Conservation (phyloP, 2,113 vertebrate genomes). For the Rattus rattus region DNA sequence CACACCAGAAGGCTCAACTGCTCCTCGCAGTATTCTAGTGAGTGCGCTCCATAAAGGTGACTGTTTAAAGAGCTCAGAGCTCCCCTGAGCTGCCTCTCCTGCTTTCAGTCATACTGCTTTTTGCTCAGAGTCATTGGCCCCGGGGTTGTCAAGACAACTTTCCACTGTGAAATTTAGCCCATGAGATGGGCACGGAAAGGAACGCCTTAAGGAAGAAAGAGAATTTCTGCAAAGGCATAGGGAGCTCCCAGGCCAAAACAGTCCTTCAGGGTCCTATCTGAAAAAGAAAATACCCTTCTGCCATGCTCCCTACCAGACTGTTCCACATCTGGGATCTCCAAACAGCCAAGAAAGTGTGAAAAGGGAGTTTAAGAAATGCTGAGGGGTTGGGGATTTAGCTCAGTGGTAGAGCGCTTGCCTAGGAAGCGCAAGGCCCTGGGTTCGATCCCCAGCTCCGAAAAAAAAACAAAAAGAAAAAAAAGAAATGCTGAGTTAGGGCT, state of each 20-base stretch:
- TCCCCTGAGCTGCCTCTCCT: not conserved
- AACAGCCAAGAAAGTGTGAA: not conserved
- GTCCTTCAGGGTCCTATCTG: not conserved
- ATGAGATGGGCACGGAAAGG: not conserved
- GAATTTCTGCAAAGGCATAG: not conserved
- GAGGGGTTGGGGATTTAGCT: too few relatives aligned
- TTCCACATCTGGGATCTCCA: too few relatives aligned
- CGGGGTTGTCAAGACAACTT: slow-evolving; percentile 9
- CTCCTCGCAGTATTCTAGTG: not conserved
- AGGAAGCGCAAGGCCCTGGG: too few relatives aligned
- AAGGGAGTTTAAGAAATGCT: slow-evolving; percentile 27
- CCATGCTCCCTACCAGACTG: rapidly evolving
- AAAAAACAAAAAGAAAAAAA: too few relatives aligned
- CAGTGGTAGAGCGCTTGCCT: too few relatives aligned
- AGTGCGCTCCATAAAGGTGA: not conserved
- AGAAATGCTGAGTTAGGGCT: too few relatives aligned
- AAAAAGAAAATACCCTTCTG: not conserved
- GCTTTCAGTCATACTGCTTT: not conserved
- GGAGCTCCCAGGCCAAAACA: not conserved
- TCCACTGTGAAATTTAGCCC: not conserved
- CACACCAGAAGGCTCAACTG: not conserved
- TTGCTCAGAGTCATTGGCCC: not conserved
- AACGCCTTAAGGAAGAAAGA: not conserved
- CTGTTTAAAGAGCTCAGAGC: not conserved
- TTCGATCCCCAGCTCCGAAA: too few relatives aligned